Conservation (phyloP, 2,888 invertebrate species). For the Heliconius erato region DNA sequence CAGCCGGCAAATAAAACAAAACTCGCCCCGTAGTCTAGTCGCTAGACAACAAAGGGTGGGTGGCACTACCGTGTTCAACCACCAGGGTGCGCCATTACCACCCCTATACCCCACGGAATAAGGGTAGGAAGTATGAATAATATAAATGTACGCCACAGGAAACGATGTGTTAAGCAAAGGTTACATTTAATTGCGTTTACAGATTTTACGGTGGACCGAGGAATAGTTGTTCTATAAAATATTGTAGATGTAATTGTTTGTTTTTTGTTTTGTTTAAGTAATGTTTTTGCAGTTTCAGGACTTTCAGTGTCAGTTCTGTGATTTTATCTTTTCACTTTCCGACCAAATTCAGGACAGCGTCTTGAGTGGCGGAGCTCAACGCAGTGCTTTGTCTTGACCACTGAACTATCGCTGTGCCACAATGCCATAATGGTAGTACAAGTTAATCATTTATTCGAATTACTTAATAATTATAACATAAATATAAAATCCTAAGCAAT, state of each 20-base stretch:
- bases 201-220: constrained; percentile 70
- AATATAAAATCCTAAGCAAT: background rate
- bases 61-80: constrained; percentile 61
- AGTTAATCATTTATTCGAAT: background rate
- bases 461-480: background rate
- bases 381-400: background rate
- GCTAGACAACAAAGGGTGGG: constrained; percentile 83
- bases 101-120: constrained; percentile 50
- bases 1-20: constrained; percentile 78
- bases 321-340: background rate
- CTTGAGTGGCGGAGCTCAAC: background rate
- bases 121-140: constrained; percentile 49
- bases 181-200: constrained; percentile 80
- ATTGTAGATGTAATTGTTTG: background rate
- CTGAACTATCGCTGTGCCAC: too few relatives aligned
- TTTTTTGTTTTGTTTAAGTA: background rate
- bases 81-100: constrained; percentile 52
- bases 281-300: background rate
- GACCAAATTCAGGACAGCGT: too few relatives aligned
- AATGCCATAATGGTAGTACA: too few relatives aligned
- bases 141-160: constrained; percentile 61
- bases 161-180: constrained; percentile 79
- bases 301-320: background rate
- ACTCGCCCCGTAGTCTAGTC: constrained; percentile 76
- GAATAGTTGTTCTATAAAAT: constrained; percentile 52